phyloP scores from a whole-genome alignment of 2,113 vertebrate species.

The Phodopus roborovskii region DNA sequence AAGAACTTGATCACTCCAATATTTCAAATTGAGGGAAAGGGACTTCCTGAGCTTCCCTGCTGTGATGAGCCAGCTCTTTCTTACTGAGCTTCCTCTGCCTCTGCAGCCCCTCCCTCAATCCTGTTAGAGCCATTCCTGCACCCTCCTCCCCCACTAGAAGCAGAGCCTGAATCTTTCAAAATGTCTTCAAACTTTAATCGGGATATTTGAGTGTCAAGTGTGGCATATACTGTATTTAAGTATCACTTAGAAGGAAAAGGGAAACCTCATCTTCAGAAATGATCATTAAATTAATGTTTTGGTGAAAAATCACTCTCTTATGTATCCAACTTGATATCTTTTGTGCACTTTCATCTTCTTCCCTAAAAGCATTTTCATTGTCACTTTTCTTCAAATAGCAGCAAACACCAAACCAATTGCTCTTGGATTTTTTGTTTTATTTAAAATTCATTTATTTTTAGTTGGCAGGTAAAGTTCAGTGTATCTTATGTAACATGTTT shows the following conservation, averaged over 20 bases:
- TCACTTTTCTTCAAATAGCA: not conserved
- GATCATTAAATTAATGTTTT: constrained; percentile 60
- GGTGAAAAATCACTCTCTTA: constrained; percentile 31
- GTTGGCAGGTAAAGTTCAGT: not conserved
- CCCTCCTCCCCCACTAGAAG: not conserved
- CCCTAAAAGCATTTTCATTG: constrained; percentile 11
- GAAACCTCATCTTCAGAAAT: constrained; percentile 39
- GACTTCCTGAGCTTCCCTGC: not conserved
- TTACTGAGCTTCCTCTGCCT: not conserved
- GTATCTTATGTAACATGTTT: not conserved
- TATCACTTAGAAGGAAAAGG: constrained; percentile 37
- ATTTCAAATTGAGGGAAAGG: not conserved
- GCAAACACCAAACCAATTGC: not conserved
- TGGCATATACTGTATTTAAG: not conserved
- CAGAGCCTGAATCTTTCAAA: not conserved
- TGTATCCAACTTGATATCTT: constrained; percentile 1
- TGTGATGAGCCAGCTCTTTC: not conserved
- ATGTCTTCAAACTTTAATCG: not conserved
- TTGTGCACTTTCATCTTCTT: constrained; percentile 3
- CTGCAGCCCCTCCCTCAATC: not conserved
- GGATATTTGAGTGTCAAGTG: not conserved
- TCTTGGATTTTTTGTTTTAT: not conserved
- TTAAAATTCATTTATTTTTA: not conserved
- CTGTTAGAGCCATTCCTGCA: not conserved
- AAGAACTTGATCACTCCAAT: not conserved